Evolutionary conservation across 1,140 invertebrate species (phyloP).

Genomic region (Drosophila tristis): DNA sequence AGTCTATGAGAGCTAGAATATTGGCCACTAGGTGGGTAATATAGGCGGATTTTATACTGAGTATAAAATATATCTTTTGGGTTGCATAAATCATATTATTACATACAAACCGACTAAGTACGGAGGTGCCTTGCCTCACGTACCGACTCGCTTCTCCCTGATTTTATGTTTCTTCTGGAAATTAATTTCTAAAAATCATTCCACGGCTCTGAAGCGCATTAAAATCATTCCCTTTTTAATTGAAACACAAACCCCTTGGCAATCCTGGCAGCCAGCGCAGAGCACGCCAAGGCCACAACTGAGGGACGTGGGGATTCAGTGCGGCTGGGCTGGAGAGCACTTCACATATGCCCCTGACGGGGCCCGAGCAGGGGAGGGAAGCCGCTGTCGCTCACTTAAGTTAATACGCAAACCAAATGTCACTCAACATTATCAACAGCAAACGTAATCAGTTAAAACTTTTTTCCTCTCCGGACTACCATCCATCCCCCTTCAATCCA

Average conservation of each 20-base stretch:
- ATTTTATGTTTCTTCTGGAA: conserved; percentile 22
- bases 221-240: conserved; percentile 72
- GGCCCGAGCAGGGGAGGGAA: neutral
- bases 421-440: conserved; percentile 79
- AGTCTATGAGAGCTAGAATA: too few species aligned
- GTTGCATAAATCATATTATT: too few species aligned
- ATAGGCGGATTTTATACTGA: too few species aligned
- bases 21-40: too few species aligned
- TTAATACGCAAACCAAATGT: conserved; percentile 80
- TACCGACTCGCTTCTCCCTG: too few species aligned
- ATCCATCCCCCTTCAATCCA: conserved; percentile 11
- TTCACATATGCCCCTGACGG: neutral
- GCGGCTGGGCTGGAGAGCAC: neutral
- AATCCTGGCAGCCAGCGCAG: conserved; percentile 26
- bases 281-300: conserved; percentile 5
- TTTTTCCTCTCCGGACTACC: conserved; percentile 31
- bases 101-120: too few species aligned
- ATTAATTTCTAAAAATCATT: conserved; percentile 60
- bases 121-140: too few species aligned
- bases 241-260: conserved; percentile 74
- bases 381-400: conserved; percentile 73
- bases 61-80: too few species aligned
- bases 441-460: conserved; percentile 81
- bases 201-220: conserved; percentile 47
- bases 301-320: neutral